phyloP scores from a whole-genome alignment of 2,888 invertebrate genomes.

The Dasysyrphus tricinctus region DNA sequence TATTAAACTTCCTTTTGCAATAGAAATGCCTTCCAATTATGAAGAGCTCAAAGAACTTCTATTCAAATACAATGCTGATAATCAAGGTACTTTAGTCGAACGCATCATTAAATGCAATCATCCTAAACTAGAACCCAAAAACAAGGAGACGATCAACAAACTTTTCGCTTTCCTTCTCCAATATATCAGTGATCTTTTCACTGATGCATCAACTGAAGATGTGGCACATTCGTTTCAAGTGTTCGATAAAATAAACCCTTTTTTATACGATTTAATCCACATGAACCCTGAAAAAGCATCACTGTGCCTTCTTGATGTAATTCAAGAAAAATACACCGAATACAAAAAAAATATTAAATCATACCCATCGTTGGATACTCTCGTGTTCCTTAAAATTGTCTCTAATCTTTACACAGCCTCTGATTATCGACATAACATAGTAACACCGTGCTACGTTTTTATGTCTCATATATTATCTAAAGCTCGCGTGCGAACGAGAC shows the following conservation, averaged over 20 bases:
- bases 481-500: slow-evolving; percentile 86
- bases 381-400: slow-evolving; percentile 92
- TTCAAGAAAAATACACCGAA: slow-evolving; percentile 89
- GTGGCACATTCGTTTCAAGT: slow-evolving; percentile 86
- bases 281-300: slow-evolving; percentile 88
- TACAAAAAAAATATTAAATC: slow-evolving; percentile 86
- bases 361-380: slow-evolving; percentile 88
- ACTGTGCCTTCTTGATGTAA: slow-evolving; percentile 87
- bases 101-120: slow-evolving; percentile 95
- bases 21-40: slow-evolving; percentile 86
- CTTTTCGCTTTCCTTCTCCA: slow-evolving; percentile 91
- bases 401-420: slow-evolving; percentile 94
- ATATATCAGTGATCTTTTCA: slow-evolving; percentile 88
- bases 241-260: slow-evolving; percentile 85
- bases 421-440: slow-evolving; percentile 94
- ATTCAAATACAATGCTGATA: slow-evolving; percentile 85
- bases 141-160: slow-evolving; percentile 89
- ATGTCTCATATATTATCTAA: slow-evolving; percentile 91
- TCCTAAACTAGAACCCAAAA: slow-evolving; percentile 90
- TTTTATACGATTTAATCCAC: slow-evolving; percentile 89
- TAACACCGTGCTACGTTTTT: slow-evolving; percentile 93
- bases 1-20: slow-evolving; percentile 85
- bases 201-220: slow-evolving; percentile 81
- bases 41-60: slow-evolving; percentile 87
- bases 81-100: slow-evolving; percentile 89